A percentile compares a stretch with the other conserved stretches of the same genome.
These are phyloP conservation scores for Marcusenius ussheri DNA, from an alignment of 2,113 vertebrate genomes.

Conservation along the genomic window DNA sequence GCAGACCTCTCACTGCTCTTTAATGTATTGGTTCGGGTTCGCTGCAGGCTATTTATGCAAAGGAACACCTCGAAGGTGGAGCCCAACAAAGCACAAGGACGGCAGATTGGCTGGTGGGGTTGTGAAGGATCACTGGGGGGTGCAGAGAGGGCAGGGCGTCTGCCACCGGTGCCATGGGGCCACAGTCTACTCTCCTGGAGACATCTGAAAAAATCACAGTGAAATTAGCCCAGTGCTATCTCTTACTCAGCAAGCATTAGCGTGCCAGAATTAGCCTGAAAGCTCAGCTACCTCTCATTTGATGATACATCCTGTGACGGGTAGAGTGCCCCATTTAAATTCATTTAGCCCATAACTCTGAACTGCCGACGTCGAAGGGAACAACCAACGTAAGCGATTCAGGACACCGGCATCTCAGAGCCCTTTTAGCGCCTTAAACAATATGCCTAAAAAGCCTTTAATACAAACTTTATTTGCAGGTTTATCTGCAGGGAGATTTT, in stretches of 20 bases:
- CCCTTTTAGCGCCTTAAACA: neutral
- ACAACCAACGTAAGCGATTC: neutral
- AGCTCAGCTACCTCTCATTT: conserved; percentile 2
- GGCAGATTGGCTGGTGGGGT: neutral
- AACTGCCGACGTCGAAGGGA: neutral
- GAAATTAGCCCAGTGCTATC: neutral
- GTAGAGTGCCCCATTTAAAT: conserved; percentile 10
- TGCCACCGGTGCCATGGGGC: neutral
- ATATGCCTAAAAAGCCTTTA: neutral
- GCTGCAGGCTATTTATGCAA: neutral
- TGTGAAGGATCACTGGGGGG: neutral
- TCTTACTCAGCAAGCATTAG: conserved; percentile 15
- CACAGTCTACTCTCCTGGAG: neutral
- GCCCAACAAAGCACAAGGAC: neutral
- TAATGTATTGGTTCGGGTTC: neutral
- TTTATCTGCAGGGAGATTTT: neutral
- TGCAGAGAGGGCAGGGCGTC: neutral
- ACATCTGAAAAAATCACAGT: neutral
- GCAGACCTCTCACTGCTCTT: neutral
- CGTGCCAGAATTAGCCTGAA: neutral
- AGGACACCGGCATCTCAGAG: neutral
- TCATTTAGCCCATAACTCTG: conserved; percentile 7
- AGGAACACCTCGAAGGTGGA: neutral
- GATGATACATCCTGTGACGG: conserved; percentile 14
- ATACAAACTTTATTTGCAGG: neutral